Conservation (phyloP, 2,113 vertebrate genomes). For the Manacus vitellinus region DNA sequence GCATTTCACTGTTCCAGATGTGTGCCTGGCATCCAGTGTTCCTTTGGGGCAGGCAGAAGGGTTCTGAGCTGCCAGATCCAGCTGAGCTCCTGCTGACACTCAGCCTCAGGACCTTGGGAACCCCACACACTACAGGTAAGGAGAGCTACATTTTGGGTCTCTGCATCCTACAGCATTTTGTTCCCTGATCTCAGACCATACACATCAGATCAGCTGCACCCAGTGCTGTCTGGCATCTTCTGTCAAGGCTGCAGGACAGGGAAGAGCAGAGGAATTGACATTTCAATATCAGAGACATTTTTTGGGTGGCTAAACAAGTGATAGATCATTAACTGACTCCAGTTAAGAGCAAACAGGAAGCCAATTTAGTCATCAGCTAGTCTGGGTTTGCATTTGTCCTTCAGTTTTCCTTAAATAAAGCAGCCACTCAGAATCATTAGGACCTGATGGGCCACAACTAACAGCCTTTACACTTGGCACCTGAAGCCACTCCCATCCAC, state of each 20-base stretch:
- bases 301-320: neutral
- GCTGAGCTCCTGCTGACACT: neutral
- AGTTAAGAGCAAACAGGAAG: neutral
- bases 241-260: neutral
- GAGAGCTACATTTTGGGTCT: neutral
- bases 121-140: neutral
- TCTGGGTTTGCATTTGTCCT: neutral
- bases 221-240: fast-evolving
- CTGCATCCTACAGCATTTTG: neutral
- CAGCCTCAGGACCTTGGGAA: neutral
- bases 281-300: neutral
- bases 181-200: neutral
- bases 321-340: neutral
- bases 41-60: neutral
- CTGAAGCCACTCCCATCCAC: neutral
- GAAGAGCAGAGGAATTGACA: neutral
- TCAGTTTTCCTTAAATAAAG: slow-evolving; percentile 11
- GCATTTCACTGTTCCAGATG: neutral
- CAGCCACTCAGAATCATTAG: neutral
- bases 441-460: neutral
- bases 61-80: neutral
- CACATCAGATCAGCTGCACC: neutral
- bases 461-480: neutral
- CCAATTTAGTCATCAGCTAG: neutral
- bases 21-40: fast-evolving